Conservation (phyloP, 2,797 vertebrate genomes). For the Typhlichthys subterraneus region DNA sequence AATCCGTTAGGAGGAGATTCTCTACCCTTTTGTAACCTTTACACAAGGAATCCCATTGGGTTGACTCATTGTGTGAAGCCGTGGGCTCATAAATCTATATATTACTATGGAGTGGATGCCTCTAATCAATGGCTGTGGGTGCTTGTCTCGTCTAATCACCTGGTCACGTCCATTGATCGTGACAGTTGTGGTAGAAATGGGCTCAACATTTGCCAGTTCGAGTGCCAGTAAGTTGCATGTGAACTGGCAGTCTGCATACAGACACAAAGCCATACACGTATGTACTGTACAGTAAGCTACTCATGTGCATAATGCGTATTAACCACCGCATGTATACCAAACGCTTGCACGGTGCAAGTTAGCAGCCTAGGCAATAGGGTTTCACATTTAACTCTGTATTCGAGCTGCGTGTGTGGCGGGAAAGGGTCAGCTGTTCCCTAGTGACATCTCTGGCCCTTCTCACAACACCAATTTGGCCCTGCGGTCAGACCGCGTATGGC, state of each 20-base stretch:
- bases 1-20: constrained; percentile 69
- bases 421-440: constrained; percentile 60
- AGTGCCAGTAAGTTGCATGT: constrained; percentile 3
- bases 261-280: background rate
- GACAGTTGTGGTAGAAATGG: constrained; percentile 53
- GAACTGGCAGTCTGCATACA: background rate
- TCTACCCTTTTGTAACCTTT: constrained; percentile 76
- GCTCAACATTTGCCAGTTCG: constrained; percentile 64
- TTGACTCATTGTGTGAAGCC: constrained; percentile 58
- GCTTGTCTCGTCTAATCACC: constrained; percentile 70
- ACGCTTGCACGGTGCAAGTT: too few relatives aligned
- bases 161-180: constrained; percentile 65
- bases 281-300: background rate
- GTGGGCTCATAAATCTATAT: constrained; percentile 67
- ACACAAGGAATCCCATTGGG: constrained; percentile 68
- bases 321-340: too few relatives aligned
- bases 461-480: constrained; percentile 72
- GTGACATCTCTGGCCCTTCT: constrained; percentile 61
- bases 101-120: constrained; percentile 56
- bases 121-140: constrained; percentile 68
- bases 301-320: background rate
- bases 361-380: background rate
- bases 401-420: constrained; percentile 12
- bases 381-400: background rate
- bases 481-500: constrained; percentile 47